A percentile compares a stretch with the other conserved stretches of the same genome.
phyloP scores from a whole-genome alignment of 2,888 invertebrate species.

The Netelia virgata region DNA sequence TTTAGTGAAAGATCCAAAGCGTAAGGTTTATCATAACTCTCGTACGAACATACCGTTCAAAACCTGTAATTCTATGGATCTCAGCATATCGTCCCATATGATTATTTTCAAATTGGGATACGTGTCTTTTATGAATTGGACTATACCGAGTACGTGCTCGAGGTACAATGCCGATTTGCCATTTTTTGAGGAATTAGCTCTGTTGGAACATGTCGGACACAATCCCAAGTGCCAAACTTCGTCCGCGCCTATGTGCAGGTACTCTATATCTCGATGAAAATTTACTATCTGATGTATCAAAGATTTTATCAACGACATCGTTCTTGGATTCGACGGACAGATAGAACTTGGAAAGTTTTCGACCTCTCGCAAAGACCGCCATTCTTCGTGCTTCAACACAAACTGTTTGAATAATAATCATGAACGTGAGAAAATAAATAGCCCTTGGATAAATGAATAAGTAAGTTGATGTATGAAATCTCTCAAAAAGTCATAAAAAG shows the following conservation, averaged over 20 bases:
- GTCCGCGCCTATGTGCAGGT: slow-evolving; percentile 93
- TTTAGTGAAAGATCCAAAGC: slow-evolving; percentile 52
- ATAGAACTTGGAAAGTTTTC: slow-evolving; percentile 89
- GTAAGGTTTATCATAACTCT: slow-evolving; percentile 46
- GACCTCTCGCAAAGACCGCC: slow-evolving; percentile 89
- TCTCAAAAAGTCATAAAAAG: too few relatives aligned
- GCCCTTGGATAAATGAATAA: too few relatives aligned
- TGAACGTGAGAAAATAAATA: not conserved
- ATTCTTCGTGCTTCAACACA: slow-evolving; percentile 91
- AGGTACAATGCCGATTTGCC: slow-evolving; percentile 88
- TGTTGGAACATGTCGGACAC: slow-evolving; percentile 87
- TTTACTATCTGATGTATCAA: slow-evolving; percentile 91
- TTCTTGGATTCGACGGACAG: slow-evolving; percentile 89
- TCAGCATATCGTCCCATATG: slow-evolving; percentile 96
- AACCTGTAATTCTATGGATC: slow-evolving; percentile 86
- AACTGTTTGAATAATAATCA: slow-evolving; percentile 85
- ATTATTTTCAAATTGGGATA: slow-evolving; percentile 89
- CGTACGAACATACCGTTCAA: slow-evolving; percentile 86
- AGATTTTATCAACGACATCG: slow-evolving; percentile 87
- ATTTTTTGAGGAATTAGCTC: slow-evolving; percentile 85
- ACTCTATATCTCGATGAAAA: slow-evolving; percentile 88
- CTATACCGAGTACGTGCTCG: slow-evolving; percentile 89
- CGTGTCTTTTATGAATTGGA: slow-evolving; percentile 87
- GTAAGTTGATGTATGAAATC: too few relatives aligned
- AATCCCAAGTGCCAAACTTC: slow-evolving; percentile 92